Evolutionary conservation across 2,888 invertebrate genomes (phyloP).

Genomic region (Drosophila siamana): DNA sequence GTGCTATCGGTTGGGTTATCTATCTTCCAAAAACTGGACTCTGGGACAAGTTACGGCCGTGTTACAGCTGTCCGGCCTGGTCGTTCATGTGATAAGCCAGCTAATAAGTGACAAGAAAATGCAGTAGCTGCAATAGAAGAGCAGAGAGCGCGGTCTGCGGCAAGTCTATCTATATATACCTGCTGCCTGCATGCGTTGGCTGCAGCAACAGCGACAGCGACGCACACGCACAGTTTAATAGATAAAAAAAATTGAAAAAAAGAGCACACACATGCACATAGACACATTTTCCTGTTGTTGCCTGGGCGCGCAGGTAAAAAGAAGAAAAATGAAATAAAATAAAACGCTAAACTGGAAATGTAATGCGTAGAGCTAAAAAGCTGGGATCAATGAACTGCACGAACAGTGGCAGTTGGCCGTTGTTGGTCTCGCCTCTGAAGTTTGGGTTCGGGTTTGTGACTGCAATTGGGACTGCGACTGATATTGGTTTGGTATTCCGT

Average conservation of each 20-base stretch:
- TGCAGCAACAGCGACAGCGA: slow-evolving; percentile 42
- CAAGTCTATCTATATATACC: slow-evolving; percentile 21
- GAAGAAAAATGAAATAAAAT: slow-evolving; percentile 60
- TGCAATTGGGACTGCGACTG: slow-evolving; percentile 11
- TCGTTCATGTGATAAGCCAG: slow-evolving; percentile 59
- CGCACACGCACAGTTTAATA: slow-evolving; percentile 29
- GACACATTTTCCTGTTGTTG: slow-evolving; percentile 73
- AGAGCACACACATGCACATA: slow-evolving; percentile 39
- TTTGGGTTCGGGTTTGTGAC: slow-evolving; percentile 20
- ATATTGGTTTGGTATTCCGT: slow-evolving; percentile 2
- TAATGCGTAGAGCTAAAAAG: slow-evolving; percentile 73
- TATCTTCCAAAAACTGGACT: slow-evolving; percentile 43
- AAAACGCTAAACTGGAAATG: slow-evolving; percentile 77
- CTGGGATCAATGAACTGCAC: slow-evolving; percentile 73
- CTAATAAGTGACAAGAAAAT: slow-evolving; percentile 73
- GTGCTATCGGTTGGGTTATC: slow-evolving; percentile 37
- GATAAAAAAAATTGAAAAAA: slow-evolving; percentile 57
- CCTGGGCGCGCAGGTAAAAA: slow-evolving; percentile 63
- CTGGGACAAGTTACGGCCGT: slow-evolving; percentile 13
- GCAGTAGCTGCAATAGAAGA: slow-evolving; percentile 51
- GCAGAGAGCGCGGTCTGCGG: too few relatives aligned
- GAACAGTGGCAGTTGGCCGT: slow-evolving; percentile 49
- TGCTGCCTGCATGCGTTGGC: slow-evolving; percentile 45
- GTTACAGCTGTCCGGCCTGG: slow-evolving; percentile 4
- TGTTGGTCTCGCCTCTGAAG: slow-evolving; percentile 23